A percentile compares a stretch with the other conserved stretches of the same genome.
phyloP scores from a whole-genome alignment of 2,888 invertebrate genomes.

The Cryptops parisi region DNA sequence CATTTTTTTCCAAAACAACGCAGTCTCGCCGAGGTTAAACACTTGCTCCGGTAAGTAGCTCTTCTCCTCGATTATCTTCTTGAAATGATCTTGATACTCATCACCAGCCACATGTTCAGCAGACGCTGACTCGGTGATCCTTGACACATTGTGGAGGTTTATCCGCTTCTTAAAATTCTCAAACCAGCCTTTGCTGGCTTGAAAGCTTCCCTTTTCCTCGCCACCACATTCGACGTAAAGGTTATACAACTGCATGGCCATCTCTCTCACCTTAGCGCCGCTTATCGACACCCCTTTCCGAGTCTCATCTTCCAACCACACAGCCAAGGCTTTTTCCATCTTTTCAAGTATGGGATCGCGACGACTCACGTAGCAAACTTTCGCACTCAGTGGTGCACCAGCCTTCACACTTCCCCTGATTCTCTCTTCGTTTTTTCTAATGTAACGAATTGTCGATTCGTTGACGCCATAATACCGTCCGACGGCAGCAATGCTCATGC shows the following conservation, averaged over 20 bases:
- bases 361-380: neutral
- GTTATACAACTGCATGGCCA: neutral
- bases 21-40: conserved; percentile 20
- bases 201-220: neutral
- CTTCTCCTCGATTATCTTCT: conserved; percentile 14
- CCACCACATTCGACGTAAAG: neutral
- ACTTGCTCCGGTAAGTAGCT: conserved; percentile 19
- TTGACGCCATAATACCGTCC: neutral
- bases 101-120: conserved; percentile 7
- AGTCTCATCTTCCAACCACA: neutral
- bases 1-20: conserved; percentile 22
- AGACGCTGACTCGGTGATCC: neutral
- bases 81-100: conserved; percentile 6
- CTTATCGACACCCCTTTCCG: neutral
- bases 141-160: neutral
- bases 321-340: neutral
- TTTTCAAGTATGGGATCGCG: neutral
- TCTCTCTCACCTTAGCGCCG: neutral
- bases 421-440: neutral
- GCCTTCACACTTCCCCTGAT: neutral
- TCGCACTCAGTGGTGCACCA: neutral
- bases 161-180: conserved; percentile 16
- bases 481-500: neutral
- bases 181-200: conserved; percentile 20
- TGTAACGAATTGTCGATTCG: neutral